Conservation (phyloP, 2,113 vertebrate species). For the Ascaphus truei region DNA sequence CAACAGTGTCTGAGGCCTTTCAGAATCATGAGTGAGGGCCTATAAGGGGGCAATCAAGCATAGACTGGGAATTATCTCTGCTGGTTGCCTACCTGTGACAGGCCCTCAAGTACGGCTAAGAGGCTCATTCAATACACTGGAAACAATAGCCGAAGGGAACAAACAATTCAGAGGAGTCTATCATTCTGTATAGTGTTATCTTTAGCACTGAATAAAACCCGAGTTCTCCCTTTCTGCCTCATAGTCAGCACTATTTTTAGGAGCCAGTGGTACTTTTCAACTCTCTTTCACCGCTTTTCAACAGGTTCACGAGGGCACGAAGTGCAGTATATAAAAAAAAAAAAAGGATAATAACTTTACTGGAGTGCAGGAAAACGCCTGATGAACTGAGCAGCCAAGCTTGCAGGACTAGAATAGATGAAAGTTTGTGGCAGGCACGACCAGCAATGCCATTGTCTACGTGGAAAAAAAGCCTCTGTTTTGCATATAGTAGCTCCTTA, state of each 20-base stretch:
- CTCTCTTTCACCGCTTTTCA: slow-evolving; percentile 83
- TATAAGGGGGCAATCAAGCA: slow-evolving; percentile 94
- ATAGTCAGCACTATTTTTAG: slow-evolving; percentile 78
- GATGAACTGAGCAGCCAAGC: slow-evolving; percentile 73
- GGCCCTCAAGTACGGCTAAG: slow-evolving; percentile 90
- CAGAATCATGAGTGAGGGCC: slow-evolving; percentile 81
- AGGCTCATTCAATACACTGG: slow-evolving; percentile 76
- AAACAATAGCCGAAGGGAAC: slow-evolving; percentile 85
- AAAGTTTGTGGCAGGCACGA: slow-evolving; percentile 56
- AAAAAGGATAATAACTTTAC: slow-evolving; percentile 84
- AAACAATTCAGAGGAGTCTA: slow-evolving; percentile 96
- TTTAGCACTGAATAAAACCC: slow-evolving; percentile 92
- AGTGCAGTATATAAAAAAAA: slow-evolving; percentile 96
- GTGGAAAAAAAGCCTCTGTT: slow-evolving; percentile 42
- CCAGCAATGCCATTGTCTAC: slow-evolving; percentile 58
- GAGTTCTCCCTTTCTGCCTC: slow-evolving; percentile 83
- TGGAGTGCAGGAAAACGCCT: slow-evolving; percentile 71
- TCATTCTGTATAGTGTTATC: slow-evolving; percentile 96
- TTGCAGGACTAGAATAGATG: slow-evolving; percentile 69
- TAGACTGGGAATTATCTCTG: slow-evolving; percentile 88
- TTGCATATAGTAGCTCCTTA: slow-evolving; percentile 52
- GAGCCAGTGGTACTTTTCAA: slow-evolving; percentile 82
- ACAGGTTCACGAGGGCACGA: slow-evolving; percentile 90
- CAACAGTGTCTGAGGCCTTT: slow-evolving; percentile 93
- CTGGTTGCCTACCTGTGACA: slow-evolving; percentile 94